Percentiles rank a stretch among this genome's conserved stretches.
phyloP scores from a whole-genome alignment of 2,888 invertebrate species.

The Lasioglossum oenotherae region DNA sequence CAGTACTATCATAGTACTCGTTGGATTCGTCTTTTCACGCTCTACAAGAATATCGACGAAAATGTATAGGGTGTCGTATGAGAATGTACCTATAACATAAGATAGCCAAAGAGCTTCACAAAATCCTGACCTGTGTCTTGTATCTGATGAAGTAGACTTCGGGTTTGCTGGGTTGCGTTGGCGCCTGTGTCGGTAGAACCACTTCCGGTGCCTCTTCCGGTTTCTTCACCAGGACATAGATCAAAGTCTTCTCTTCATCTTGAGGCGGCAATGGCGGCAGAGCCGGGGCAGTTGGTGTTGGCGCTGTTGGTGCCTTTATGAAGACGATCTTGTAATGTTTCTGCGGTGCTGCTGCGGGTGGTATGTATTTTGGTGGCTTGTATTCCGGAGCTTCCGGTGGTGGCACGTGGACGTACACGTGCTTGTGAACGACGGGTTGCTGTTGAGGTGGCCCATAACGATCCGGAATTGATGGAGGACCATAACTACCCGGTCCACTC shows the following conservation, averaged over 20 bases:
- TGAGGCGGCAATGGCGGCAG: slow-evolving; percentile 88
- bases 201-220: slow-evolving; percentile 93
- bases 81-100: neutral
- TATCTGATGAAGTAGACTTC: slow-evolving; percentile 97
- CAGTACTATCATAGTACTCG: neutral
- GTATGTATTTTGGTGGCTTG: slow-evolving; percentile 87
- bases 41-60: neutral
- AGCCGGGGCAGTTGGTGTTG: slow-evolving; percentile 85
- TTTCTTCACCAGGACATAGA: slow-evolving; percentile 95
- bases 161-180: slow-evolving; percentile 94
- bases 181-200: slow-evolving; percentile 91
- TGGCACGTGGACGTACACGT: slow-evolving; percentile 96
- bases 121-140: slow-evolving; percentile 89
- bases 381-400: slow-evolving; percentile 93
- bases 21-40: neutral
- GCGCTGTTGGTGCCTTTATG: slow-evolving; percentile 89
- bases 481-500: slow-evolving; percentile 68
- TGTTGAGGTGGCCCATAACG: slow-evolving; percentile 87
- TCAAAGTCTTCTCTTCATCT: slow-evolving; percentile 95
- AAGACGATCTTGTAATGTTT: slow-evolving; percentile 94
- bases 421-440: slow-evolving; percentile 93
- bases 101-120: neutral
- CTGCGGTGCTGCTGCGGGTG: slow-evolving; percentile 87
- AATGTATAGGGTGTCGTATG: neutral
- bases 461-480: slow-evolving; percentile 64